Conservation (phyloP, 2,113 vertebrate species). For the Tachysurus fulvidraco region DNA sequence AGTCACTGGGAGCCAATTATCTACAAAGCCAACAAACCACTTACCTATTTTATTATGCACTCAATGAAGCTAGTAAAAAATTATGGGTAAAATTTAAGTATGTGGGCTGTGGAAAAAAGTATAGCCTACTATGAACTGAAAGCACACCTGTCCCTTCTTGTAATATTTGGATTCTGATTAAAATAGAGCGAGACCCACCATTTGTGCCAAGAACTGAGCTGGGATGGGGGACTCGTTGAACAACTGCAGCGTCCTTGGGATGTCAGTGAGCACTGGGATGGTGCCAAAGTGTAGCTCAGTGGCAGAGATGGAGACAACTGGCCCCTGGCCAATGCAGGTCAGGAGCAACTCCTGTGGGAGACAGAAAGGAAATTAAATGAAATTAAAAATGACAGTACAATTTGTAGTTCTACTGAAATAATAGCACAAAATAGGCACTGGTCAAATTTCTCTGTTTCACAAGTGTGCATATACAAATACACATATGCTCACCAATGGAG, state of each 20-base stretch:
- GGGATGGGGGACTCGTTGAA: constrained; percentile 78
- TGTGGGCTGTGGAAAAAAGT: constrained; percentile 8
- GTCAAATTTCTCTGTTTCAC: not conserved
- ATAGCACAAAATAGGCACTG: not conserved
- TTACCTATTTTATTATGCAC: constrained; percentile 48
- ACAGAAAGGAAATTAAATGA: not conserved
- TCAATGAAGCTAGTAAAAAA: not conserved
- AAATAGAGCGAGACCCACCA: constrained; percentile 69
- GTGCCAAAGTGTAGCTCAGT: constrained; percentile 76
- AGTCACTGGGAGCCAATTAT: constrained; percentile 47
- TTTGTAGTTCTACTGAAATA: not conserved
- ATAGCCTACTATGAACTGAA: constrained; percentile 4
- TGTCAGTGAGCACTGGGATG: constrained; percentile 76
- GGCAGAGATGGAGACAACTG: constrained; percentile 69
- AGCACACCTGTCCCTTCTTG: not conserved
- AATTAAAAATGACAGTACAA: not conserved
- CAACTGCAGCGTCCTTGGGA: constrained; percentile 68
- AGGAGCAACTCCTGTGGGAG: constrained; percentile 70
- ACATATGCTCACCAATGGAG: constrained; percentile 72
- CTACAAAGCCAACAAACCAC: constrained; percentile 47
- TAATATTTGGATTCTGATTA: not conserved
- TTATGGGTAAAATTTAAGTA: not conserved
- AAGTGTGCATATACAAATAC: not conserved
- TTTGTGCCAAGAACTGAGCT: constrained; percentile 69
- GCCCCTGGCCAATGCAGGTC: constrained; percentile 75